Evolutionary conservation across 2,797 vertebrate genomes (phyloP), one percentile per base, ranked within the genome.

Genomic region (Huso huso): DNA sequence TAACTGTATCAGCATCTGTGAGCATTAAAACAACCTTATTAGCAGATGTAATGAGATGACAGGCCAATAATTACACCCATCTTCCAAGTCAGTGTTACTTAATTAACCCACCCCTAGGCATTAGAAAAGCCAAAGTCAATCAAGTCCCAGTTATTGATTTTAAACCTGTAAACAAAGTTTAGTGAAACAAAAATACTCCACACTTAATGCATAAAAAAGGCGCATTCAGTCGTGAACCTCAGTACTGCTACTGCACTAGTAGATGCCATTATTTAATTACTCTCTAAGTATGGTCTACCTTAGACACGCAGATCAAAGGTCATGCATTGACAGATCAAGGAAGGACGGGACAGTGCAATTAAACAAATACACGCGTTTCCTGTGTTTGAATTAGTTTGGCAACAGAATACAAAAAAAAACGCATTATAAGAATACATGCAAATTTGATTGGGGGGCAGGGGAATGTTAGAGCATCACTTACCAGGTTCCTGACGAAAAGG

Each of bases 261-360:
- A 55, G 72, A 70, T 80, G 81, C 75, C 78, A 71, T 83, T 82
- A 55, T 55, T 55, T 55, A 83, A 81, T 83, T 82, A 78, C 72
- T 72, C 72, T 72, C 66, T 64, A 67, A 68, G 71, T 68, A 73
- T 87, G 84, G 77, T 88, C 82, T 86, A 85, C 78, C 81, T 79
- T 74, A 87, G 87, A 90, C 88, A 86, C 73, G 78, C 84, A 89
- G 92, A 95, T 91, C 93, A 95, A 92, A 95, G 92, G 93, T 94
- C 93, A 93, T 84, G 80, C 80, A 75, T 49, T 72, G 78, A 83
- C 76, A 81, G 80, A 80, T 72, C 67, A 62, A 84, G 80, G 81
- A 87, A 85, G 86, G 83, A 85, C 83, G 69, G 87, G 67, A 75
- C 69, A 68, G 84, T 79, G 85, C 83, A 82, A 85, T 90, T 84